These are phyloP conservation scores for Myotis yumanensis DNA, from an alignment of 2,113 vertebrate genomes.

Conservation along the genomic window DNA sequence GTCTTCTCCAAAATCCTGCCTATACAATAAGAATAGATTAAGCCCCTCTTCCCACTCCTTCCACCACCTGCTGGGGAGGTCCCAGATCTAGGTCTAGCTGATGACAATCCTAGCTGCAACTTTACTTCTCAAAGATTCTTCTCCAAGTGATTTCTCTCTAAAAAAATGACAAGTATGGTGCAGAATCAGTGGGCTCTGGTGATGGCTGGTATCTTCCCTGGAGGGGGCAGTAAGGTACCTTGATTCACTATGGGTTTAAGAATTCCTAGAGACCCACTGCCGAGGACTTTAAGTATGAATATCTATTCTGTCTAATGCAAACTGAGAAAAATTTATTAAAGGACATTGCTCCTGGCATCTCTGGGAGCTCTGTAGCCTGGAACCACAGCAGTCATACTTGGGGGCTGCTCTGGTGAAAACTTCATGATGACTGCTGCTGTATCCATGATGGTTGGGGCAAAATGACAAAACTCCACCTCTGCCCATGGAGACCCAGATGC, in stretches of 20 bases:
- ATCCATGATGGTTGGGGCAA: neutral
- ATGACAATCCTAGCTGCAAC: neutral
- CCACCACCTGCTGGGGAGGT: neutral
- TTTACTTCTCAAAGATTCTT: conserved; percentile 22
- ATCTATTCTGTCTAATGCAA: neutral
- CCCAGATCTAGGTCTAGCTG: neutral
- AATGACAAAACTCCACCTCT: neutral
- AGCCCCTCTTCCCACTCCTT: neutral
- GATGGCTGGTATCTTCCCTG: neutral
- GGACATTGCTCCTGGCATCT: neutral
- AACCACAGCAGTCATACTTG: neutral
- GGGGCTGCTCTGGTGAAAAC: neutral
- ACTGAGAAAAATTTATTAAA: neutral
- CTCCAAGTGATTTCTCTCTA: neutral
- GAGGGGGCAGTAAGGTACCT: neutral
- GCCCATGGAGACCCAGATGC: neutral
- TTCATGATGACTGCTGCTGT: neutral
- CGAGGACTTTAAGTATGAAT: neutral
- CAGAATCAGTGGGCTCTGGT: neutral
- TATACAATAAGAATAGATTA: neutral
- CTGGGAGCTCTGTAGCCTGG: neutral
- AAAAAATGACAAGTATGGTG: neutral
- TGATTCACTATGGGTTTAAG: neutral
- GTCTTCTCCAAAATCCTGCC: neutral
- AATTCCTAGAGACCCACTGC: neutral